Evolutionary conservation across 2,888 invertebrate genomes (phyloP).

Genomic region (Doris montereyensis): DNA sequence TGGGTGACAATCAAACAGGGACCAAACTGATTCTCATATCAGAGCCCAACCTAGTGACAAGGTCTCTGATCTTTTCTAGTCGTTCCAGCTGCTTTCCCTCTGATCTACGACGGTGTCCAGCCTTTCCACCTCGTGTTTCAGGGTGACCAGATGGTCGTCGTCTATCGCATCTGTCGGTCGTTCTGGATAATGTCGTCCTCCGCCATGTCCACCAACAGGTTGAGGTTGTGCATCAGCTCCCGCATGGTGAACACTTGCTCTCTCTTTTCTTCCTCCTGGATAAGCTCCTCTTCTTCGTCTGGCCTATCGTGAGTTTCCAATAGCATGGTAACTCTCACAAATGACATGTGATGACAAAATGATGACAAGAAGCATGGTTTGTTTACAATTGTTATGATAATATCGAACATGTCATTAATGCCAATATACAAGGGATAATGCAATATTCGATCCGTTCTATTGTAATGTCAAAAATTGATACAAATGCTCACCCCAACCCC

Average conservation of each 20-base stretch:
- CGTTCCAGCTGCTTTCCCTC: conserved; percentile 82
- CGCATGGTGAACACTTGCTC: conserved; percentile 79
- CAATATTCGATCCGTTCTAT: no score
- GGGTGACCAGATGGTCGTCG: conserved; percentile 84
- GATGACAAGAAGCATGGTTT: background rate
- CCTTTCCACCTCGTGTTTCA: conserved; percentile 85
- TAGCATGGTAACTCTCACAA: conserved; percentile 89
- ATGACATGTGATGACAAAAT: background rate
- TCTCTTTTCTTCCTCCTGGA: conserved; percentile 24
- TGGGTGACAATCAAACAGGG: no score
- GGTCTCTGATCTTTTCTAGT: conserved; percentile 80
- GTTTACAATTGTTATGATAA: background rate
- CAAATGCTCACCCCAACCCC: no score
- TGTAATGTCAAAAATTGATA: no score
- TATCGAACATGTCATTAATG: no score
- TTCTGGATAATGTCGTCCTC: conserved; percentile 91
- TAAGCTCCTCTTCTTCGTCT: conserved; percentile 76
- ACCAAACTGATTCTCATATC: no score
- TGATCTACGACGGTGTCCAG: conserved; percentile 80
- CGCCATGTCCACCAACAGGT: conserved; percentile 90
- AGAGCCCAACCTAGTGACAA: conserved; percentile 77
- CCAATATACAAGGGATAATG: no score
- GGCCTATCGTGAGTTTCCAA: conserved; percentile 80
- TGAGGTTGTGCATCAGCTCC: conserved; percentile 92
- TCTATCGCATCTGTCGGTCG: conserved; percentile 79